Evolutionary conservation across 2,113 vertebrate genomes (phyloP), one percentile per base, ranked within the genome.

Genomic region (Pavo muticus): DNA sequence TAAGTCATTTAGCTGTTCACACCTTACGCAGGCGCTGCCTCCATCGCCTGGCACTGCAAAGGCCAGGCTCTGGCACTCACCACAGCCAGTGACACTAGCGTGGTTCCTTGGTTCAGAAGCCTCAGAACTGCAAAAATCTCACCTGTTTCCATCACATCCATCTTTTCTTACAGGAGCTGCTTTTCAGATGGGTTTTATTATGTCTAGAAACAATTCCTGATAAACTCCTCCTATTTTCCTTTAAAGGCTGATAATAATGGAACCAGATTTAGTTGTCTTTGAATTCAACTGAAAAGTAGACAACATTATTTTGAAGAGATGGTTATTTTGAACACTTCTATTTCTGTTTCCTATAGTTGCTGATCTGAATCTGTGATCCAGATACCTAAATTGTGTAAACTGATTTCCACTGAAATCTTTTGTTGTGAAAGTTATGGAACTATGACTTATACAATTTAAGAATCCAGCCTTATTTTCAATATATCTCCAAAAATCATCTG

Each of bases 321-420:
- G 69, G 54, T 35, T 86, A 39, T 83, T 86, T 84, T 63, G 12
- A 77, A 81, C 20, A 71, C 9, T 25, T 74, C 84, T 91, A 61
- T 75, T 93, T 93, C 48, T 84, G 21, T 78, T 93, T 90, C 48
- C 21, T 60, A 6, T n/a, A 48, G 59, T 84, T 92, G 63, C 60
- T 73, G n/a, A 83, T 65, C 29, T 44, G 72, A 88, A 80, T 79
- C 23, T 61, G 30, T 44, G 64, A 86, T 76, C 39, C 30, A 65
- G 40, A 72, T 80, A 23, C 73, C 74, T 84, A 77, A 65, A 63
- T 93, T 88, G 45, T 72, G 27, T 76, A 63, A 92, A 91, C 4
- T n/a, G 32, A 15, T 2, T 60, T 86, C 21, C 19, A 85, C 73
- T 70, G 44, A 84, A 77, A 42, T 81, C 5, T 60, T 86, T 70